Base-by-base conservation (phyloP, 2,888 invertebrate genomes). In the Odontomyia ornata region DNA sequence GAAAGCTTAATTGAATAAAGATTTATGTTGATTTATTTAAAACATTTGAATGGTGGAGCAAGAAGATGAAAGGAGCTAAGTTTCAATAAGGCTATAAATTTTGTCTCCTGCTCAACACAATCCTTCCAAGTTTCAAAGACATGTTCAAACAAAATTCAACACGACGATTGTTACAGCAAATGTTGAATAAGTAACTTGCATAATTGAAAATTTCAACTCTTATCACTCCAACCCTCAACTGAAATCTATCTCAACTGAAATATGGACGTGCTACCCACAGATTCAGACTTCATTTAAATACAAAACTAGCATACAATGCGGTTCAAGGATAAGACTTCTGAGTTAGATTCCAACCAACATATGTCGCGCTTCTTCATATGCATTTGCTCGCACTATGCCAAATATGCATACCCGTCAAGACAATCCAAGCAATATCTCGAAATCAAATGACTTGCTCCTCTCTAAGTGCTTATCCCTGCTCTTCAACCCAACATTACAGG, bases 401-500 rank as follows among this genome's bases (percentile, higher is more conserved):
- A n/a, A 52, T 52, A 4, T 52, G 15, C 5, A 52, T 52, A 43
- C 43, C 13, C 52, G 52, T 43, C 7, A 18, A 52, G 52, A 52
- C 52, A 52, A 52, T 52, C 60, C 5, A 36, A 69, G 69, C 18
- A 47, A 46, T 69, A 69, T 47, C 46, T 15, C 15, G 47, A 25
- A 3, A 69, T 69, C 69, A 47, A 69, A 69, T 69, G 47, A 47
- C 47, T 46, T 13, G 36, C 36, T 36, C 46, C 21, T 36, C 46
- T 47, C 25, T 69, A 47, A 69, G 69, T 25, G 46, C 69, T 69
- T 69, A 47, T 69, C 69, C 46, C 1, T 69, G 46, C 69, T 47
- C 69, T 69, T 46, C 47, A 46, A 69, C 30, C 69, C 43, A 4
- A 69, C 43, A 69, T 69, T 69, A 69, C 69, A 21, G 69, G 47